These are phyloP conservation scores for Tichodroma muraria DNA, from an alignment of 2,113 vertebrate species.

Conservation along the genomic window DNA sequence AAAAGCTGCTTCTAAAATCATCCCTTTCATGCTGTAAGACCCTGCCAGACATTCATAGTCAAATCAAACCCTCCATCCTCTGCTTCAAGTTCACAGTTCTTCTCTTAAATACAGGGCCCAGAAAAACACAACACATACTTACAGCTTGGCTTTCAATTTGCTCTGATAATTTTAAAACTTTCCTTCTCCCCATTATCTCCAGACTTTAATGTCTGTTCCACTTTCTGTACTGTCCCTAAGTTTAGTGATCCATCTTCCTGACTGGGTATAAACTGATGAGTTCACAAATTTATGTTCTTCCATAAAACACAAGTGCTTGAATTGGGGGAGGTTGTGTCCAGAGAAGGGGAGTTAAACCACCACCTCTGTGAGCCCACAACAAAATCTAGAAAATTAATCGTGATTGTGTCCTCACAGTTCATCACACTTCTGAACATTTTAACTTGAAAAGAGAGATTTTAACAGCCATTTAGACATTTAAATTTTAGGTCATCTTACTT, in stretches of 20 bases:
- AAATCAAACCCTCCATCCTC: slow-evolving; percentile 12
- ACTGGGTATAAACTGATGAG: neutral
- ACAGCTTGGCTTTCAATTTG: neutral
- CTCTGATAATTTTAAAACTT: neutral
- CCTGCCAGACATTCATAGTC: slow-evolving; percentile 11
- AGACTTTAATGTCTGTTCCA: neutral
- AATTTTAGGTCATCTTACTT: neutral
- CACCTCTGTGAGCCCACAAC: neutral
- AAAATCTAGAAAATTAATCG: neutral
- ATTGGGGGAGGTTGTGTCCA: neutral
- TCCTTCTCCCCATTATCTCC: neutral
- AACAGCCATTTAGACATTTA: neutral
- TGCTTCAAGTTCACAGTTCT: neutral
- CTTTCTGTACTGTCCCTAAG: neutral
- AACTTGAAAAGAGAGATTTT: neutral
- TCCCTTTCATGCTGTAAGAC: neutral
- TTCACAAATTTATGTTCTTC: neutral
- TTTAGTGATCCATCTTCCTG: neutral
- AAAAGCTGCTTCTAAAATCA: slow-evolving; percentile 34
- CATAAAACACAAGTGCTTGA: neutral
- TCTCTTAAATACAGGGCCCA: neutral
- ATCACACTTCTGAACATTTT: neutral
- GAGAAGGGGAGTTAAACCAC: neutral
- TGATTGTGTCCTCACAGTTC: neutral
- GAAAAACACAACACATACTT: neutral